Conservation (phyloP, 1,140 invertebrate species). For the Neodiprion virginianus region DNA sequence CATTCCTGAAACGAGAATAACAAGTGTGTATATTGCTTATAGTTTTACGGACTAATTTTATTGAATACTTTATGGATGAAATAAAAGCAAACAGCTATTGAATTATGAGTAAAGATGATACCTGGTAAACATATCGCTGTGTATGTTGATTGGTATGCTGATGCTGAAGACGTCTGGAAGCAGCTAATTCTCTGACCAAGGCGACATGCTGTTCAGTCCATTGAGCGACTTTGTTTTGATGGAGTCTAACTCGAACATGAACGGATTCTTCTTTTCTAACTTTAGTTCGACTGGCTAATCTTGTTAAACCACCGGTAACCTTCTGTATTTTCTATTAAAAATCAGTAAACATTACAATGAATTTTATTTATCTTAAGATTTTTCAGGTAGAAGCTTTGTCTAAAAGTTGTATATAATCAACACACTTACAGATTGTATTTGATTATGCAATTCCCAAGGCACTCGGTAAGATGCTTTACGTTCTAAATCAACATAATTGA, state of each 20-base stretch:
- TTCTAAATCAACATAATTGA: constrained; percentile 89
- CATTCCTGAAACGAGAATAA: constrained; percentile 73
- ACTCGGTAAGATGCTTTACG: constrained; percentile 83
- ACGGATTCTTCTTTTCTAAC: constrained; percentile 74
- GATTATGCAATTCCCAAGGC: constrained; percentile 92
- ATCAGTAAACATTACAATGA: constrained; percentile 25
- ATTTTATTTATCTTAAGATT: background rate
- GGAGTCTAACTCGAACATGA: constrained; percentile 57
- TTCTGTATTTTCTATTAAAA: constrained; percentile 84
- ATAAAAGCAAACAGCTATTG: constrained; percentile 18
- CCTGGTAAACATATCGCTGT: constrained; percentile 81
- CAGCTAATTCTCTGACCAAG: constrained; percentile 74
- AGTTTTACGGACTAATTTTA: too few species aligned
- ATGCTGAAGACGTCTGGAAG: constrained; percentile 73
- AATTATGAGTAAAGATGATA: constrained; percentile 28
- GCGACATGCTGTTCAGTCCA: constrained; percentile 67
- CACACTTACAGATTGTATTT: constrained; percentile 82
- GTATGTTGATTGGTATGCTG: constrained; percentile 83
- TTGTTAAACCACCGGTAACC: constrained; percentile 89
- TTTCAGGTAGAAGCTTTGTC: background rate
- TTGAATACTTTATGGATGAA: background rate
- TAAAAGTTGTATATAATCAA: constrained; percentile 8
- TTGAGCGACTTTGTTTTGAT: constrained; percentile 60
- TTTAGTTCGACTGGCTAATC: constrained; percentile 87
- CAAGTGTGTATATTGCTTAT: background rate